Evolutionary conservation across 2,113 vertebrate species (phyloP), one percentile per base, ranked within the genome.

Genomic region (Solea solea): DNA sequence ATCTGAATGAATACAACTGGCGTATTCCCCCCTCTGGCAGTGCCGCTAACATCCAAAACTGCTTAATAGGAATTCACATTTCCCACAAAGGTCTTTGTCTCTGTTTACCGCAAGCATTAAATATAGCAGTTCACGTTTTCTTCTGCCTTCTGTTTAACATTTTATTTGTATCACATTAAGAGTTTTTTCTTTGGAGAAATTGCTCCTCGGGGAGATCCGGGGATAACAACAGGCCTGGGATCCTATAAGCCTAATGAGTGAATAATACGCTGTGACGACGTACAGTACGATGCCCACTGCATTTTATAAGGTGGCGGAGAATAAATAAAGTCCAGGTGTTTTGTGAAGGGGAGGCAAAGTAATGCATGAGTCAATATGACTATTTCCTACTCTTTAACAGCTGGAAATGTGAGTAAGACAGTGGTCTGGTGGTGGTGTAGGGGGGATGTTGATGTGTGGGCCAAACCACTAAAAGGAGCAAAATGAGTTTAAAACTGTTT

Each of bases 21-120:
- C 54, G 71, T 49, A 9, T 46, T 51, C 74, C 64, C 74, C 64
- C 69, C 68, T 51, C 63, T 72, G 52, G 76, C 76, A 68, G 60
- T 12, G 73, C 45, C 66, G 40, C 66, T 83, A 67, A 64, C 68
- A 59, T 85, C 78, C 81, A 60, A 1, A 71, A 45, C 84, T 81
- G 90, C 80, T 81, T 86, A 79, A 89, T 85, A 85, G 75, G 76
- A 89, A 89, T 86, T 78, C 51, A 62, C 61, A 77, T 83, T 89
- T 84, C 83, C 86, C 85, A 79, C 85, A 89, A 78, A 81, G 53
- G 42, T 78, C 84, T 78, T 76, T 82, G 78, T 82, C 81, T 72
- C 69, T 78, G 55, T 78, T 83, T 55, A 87, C 84, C 86, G 65
- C 86, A 86, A 84, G 68, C 83, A 77, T 85, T 85, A 82, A 81